A percentile compares a stretch with the other conserved stretches of the same genome.
These are phyloP conservation scores for Apodemia mormo DNA, from an alignment of 2,888 invertebrate species.

Conservation along the genomic window DNA sequence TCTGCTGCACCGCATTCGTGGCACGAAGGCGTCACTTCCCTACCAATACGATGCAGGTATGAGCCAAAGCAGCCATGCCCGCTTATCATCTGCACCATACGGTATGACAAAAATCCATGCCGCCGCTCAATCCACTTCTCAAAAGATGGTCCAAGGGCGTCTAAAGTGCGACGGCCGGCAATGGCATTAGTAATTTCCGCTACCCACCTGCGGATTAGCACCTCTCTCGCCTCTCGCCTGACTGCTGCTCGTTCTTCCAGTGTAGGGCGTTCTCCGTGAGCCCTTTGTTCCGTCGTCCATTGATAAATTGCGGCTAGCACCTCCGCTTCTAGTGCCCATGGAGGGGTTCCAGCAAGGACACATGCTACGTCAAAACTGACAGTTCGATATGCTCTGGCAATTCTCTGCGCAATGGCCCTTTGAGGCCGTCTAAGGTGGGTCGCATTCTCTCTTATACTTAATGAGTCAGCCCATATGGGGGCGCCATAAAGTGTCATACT, in stretches of 20 bases:
- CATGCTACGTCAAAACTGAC: not conserved
- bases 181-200: not conserved
- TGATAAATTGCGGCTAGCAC: not conserved
- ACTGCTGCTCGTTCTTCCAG: not conserved
- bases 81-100: not conserved
- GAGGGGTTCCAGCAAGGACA: constrained; percentile 10
- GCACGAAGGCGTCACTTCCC: too few species aligned
- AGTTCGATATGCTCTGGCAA: too few species aligned
- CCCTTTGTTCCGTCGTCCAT: not conserved
- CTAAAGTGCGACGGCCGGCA: not conserved
- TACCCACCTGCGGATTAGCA: not conserved
- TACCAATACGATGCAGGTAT: too few species aligned
- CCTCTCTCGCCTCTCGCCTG: not conserved
- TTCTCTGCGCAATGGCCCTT: too few species aligned
- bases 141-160: not conserved
- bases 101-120: not conserved
- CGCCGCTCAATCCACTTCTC: not conserved
- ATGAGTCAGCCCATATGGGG: too few species aligned
- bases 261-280: not conserved
- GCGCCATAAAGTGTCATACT: not conserved
- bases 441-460: too few species aligned
- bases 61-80: not conserved
- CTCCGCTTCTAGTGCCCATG: constrained; percentile 15
- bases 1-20: too few species aligned
- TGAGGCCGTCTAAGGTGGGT: too few species aligned